Evolutionary conservation across 1,140 invertebrate genomes (phyloP), one percentile per base, ranked within the genome.

Genomic region (Globodera rostochiensis): DNA sequence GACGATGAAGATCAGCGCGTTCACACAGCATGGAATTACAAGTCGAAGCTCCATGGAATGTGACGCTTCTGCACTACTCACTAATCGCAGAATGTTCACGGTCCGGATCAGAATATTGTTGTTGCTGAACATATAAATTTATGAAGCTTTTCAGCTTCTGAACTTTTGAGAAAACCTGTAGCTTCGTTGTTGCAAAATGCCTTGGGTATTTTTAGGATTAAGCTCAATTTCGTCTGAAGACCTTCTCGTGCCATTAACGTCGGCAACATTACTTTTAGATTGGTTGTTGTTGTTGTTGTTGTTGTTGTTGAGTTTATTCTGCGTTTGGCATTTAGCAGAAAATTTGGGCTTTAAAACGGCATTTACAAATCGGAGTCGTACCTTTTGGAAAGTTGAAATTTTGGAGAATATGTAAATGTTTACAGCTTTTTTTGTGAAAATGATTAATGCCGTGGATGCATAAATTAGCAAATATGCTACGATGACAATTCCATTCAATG

Each of bases 1-100:
- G 70, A 78, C 36, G 49, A 78, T 46, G 70, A 78, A 78, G 47
- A 78, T 78, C 53, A 78, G 50, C 45, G 77, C 53, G 21, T 78
- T 78, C 13, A 78, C 70, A 47, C 77, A 78, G 49, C 77, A 66
- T 15, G 77, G 77, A 21, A 78, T 66, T 7, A 78, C 77, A 11
- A 78, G 49, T 3, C 70, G 66, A 19, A 78, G n/a, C 49, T 78
- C 77, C 49, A 78, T 25, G 19, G 77, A 78, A 45, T 76, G 74
- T 19, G 69, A 45, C 36, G 69, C 7, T 36, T 47, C 36, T 36
- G 25, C n/a, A 5, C 36, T 45, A 0, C 69, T 9, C 69, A 45
- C 64, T 46, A 13, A 69, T 70, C 45, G 66, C 66, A 47, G 11
- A 64, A 78, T 69, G 50, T 64, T 78, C 47, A 70, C 70, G 3